phyloP scores from a whole-genome alignment of 2,888 invertebrate species.

The Epinotia nisella region DNA sequence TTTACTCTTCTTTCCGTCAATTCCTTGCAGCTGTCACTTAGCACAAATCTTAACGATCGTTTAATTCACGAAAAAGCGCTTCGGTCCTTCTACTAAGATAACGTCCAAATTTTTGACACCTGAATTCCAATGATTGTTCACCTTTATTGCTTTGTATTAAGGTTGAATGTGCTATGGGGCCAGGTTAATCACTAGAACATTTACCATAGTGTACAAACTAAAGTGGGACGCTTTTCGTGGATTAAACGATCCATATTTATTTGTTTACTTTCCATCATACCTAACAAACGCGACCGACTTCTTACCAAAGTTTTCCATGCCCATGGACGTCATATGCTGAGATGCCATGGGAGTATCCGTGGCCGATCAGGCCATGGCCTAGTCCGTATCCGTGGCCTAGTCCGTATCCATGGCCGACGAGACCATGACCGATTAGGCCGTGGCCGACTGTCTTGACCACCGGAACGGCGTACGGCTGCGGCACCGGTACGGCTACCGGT shows the following conservation, averaged over 20 bases:
- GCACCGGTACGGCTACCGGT: slow-evolving; percentile 75
- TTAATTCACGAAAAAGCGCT: neutral
- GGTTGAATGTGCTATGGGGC: no score
- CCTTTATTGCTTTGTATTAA: no score
- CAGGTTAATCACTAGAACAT: no score
- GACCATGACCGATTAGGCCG: slow-evolving; percentile 49
- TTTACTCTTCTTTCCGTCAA: neutral
- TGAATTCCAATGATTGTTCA: neutral
- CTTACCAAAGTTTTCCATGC: slow-evolving; percentile 68
- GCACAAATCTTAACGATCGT: neutral
- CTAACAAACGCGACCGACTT: slow-evolving; percentile 51
- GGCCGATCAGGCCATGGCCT: slow-evolving; percentile 49
- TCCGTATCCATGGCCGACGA: slow-evolving; percentile 49
- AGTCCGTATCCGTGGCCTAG: slow-evolving; percentile 37
- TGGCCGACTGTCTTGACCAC: slow-evolving; percentile 56
- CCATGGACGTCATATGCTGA: slow-evolving; percentile 49
- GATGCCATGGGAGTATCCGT: slow-evolving; percentile 42
- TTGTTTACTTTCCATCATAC: slow-evolving; percentile 9
- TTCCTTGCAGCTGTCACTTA: neutral
- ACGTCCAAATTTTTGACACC: neutral
- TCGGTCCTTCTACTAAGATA: neutral
- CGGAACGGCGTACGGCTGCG: slow-evolving; percentile 69
- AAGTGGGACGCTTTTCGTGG: neutral
- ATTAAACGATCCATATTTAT: neutral
- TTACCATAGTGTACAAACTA: neutral